Percentiles rank a stretch among this genome's conserved stretches.
Conservation (phyloP, 2,113 vertebrate species). For the Alaudala cheleensis region DNA sequence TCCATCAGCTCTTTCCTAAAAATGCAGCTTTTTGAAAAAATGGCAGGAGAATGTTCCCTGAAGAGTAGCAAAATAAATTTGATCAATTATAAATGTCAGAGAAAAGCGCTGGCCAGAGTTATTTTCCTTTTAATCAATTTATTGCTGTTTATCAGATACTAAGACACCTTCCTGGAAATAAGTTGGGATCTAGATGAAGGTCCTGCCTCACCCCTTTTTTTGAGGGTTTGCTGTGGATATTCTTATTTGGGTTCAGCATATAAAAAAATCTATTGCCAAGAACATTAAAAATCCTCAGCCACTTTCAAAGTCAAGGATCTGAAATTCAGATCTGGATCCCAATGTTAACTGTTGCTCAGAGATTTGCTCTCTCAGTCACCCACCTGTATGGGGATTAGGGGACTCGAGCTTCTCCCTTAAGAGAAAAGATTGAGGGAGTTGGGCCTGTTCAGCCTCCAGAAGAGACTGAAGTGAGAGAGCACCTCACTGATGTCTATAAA, state of each 20-base stretch:
- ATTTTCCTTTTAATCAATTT: background rate
- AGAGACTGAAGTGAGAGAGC: background rate
- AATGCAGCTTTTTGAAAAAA: background rate
- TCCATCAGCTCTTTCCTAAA: background rate
- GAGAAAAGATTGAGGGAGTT: background rate
- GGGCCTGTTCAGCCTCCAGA: background rate
- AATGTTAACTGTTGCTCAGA: background rate
- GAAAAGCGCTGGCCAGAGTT: background rate
- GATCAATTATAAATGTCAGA: background rate
- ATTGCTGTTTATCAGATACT: background rate
- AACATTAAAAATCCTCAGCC: background rate
- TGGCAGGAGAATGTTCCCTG: background rate
- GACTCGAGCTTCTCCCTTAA: background rate
- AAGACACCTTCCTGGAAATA: background rate
- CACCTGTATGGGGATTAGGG: background rate
- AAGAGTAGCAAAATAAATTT: background rate
- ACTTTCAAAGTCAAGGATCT: background rate
- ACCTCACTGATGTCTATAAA: background rate
- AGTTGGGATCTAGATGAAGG: background rate
- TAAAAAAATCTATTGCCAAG: background rate
- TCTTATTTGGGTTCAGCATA: background rate
- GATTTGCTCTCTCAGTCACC: background rate
- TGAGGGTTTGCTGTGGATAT: background rate
- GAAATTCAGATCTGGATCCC: background rate
- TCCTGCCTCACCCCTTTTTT: background rate